A percentile compares a stretch with the other conserved stretches of the same genome.
phyloP scores from a whole-genome alignment of 2,797 vertebrate species.

The Cirrhinus molitorella region DNA sequence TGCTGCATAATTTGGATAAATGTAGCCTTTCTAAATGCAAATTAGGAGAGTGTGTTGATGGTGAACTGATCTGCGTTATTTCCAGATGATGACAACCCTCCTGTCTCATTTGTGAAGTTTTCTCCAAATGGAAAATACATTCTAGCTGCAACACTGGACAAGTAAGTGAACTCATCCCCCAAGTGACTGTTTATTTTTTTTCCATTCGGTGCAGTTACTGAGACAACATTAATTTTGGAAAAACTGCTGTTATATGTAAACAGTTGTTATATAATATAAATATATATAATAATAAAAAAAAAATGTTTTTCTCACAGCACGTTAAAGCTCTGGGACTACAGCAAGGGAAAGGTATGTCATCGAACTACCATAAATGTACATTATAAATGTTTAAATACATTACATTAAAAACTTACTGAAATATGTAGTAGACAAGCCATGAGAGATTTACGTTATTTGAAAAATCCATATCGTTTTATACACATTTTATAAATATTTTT shows the following conservation, averaged over 20 bases:
- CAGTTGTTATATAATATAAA: neutral
- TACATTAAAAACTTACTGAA: too few species aligned
- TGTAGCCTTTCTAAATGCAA: constrained; percentile 16
- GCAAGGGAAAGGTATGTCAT: constrained; percentile 92
- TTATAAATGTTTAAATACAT: too few species aligned
- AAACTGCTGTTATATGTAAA: neutral
- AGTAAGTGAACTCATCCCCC: constrained; percentile 82
- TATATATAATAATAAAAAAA: neutral
- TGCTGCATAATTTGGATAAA: constrained; percentile 17
- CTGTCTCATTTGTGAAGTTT: constrained; percentile 97
- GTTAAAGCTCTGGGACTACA: constrained; percentile 99
- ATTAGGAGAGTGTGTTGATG: constrained; percentile 14
- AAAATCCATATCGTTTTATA: too few species aligned
- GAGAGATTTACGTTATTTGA: too few species aligned
- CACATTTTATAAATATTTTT: too few species aligned
- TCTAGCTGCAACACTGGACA: constrained; percentile 94
- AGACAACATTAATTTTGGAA: neutral
- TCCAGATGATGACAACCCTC: constrained; percentile 95
- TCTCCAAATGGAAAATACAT: constrained; percentile 98
- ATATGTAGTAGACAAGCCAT: too few species aligned
- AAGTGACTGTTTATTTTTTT: neutral
- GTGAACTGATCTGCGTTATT: constrained; percentile 1
- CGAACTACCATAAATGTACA: neutral
- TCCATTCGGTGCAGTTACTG: neutral
- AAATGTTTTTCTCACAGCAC: constrained; percentile 77